Base-by-base conservation (phyloP, 64 coral and sea anemone genomes). In the Catalaphyllia jardinei region DNA sequence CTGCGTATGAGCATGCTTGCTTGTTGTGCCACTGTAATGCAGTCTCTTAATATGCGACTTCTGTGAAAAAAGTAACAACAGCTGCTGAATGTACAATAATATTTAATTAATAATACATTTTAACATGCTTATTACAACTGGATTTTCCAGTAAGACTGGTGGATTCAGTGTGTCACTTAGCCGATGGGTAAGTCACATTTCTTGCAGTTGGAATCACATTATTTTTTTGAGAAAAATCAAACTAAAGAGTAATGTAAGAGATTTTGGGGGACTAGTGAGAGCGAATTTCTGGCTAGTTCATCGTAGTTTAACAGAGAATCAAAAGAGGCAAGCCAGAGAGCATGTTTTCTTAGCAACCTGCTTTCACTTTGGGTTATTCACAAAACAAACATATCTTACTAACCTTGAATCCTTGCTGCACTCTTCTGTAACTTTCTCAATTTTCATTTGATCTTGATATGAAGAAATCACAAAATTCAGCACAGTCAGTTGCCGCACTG, bases 371-470 rank as follows among this genome's bases (percentile, higher is more conserved):
- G 6, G 4, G 7, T 46, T 46, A 46, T 46, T 46, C 42, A 46
- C 2, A 18, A 67, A 24, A 67, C 63, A 67, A 5, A 8, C 24
- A 24, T 25, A 19, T 24, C 24, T 20, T 38, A 42, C 80, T 84
- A 62, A 84, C 80, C 80, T 84, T 27, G 35, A 50, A 10, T 69
- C 62, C 14, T 29, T 84, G 31, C 33, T 69, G 18, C 17, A 65
- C 13, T 27, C 39, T 67, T 67, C 24, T 13, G 11, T 31, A 8
- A 14, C 20, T 5, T 69, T 50, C 4, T 84, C 62, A 67, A 3
- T 33, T 38, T 82, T 82, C 79, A 82, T 38, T 16, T 82, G 79
- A 63, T 82, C 80, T 84, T 84, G 80, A 76, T 75, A 75, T 46
- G 59, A 62, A 73, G 86, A 75, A 59, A 87, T 87, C 35, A 87